Base-by-base conservation (phyloP, 2,888 invertebrate genomes). In the Smittia sp. region DNA sequence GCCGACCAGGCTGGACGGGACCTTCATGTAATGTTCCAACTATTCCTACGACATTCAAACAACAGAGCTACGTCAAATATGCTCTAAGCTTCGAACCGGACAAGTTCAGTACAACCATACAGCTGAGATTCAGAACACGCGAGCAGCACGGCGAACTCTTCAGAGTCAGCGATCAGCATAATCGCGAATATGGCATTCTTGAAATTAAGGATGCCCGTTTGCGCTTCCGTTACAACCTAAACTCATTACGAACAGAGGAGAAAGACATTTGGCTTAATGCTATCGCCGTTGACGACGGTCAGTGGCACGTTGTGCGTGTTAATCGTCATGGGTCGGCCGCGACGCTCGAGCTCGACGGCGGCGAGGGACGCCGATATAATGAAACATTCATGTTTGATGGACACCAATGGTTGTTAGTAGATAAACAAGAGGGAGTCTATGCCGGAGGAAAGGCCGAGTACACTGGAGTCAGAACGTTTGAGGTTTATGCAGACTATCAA, bases 371-470 rank as follows among this genome's bases (percentile, higher is more conserved):
- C 75, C 85, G 95, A 75, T 96, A 94, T 83, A 96, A 96, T 79
- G 96, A 96, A 81, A 93, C 94, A 0, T 95, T 95, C 80, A 89
- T 88, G 38, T 96, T 94, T 80, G 88, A 89, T 72, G 96, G 95
- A 0, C 96, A 96, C 80, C 96, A 96, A 78, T 93, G 94, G 92
- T 84, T 96, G 77, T 82, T 94, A 76, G 95, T 96, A 18, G 96
- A 93, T 79, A 96, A 95, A 79, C 95, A 96, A 79, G 95, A 95
- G 81, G 95, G 96, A 0, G 95, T 97, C 22, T 96, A 95, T 79
- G 95, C 96, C 0, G 97, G 97, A 73, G 96, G 96, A 15, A 96
- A 96, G 82, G 96, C 96, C 1, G 95, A 96, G 79, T 96, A 96
- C 80, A 95, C 95, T 1, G 96, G 96, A 24, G 94, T 96, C 1